Evolutionary conservation across 2,888 invertebrate genomes (phyloP), one percentile per base, ranked within the genome.

Genomic region (Cosmopolites sordidus): DNA sequence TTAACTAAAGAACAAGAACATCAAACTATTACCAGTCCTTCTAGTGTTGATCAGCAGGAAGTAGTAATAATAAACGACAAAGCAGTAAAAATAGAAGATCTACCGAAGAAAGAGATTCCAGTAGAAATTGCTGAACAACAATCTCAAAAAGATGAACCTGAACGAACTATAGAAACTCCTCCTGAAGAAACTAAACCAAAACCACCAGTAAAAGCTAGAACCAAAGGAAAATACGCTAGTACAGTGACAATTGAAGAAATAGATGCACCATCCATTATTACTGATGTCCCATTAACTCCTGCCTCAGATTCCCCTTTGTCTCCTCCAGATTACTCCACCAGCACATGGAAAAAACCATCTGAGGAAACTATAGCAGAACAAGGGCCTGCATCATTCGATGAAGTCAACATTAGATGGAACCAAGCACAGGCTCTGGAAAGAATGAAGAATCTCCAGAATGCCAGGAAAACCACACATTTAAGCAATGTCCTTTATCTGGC

Each of bases 401-500:
- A 73, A 58, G 66, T 74, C 2, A 68, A 73, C 18, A 65, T 73
- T 1, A 73, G 76, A 57, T 80, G 79, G 76, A 76, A 73, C n/a
- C 76, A 80, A 63, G 74, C 81, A 1, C 77, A 78, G 46, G 72
- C 77, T 1, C 76, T 83, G 29, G 78, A 79, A 58, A 75, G 82
- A 58, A 74, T 81, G 11, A 79, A 77, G 57, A 79, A 79, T 58
- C 66, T 82, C 5, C 79, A 79, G 54, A 77, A 79, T 43, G 77
- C 78, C 1, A 73, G 75, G 58, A 75, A 76, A 59, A 78, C 78
- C 2, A 81, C 79, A 12, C 78, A 80, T 49, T 67, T 83, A n/a
- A 80, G 79, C 43, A 81, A 82, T 63, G 76, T 83, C 1, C 69
- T 84, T n/a, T 81, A 82, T 58, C 72, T 83, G 44, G 82, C 83